A percentile compares a stretch with the other conserved stretches of the same genome.
phyloP scores from a whole-genome alignment of 2,113 vertebrate genomes.

The Clinocottus analis region DNA sequence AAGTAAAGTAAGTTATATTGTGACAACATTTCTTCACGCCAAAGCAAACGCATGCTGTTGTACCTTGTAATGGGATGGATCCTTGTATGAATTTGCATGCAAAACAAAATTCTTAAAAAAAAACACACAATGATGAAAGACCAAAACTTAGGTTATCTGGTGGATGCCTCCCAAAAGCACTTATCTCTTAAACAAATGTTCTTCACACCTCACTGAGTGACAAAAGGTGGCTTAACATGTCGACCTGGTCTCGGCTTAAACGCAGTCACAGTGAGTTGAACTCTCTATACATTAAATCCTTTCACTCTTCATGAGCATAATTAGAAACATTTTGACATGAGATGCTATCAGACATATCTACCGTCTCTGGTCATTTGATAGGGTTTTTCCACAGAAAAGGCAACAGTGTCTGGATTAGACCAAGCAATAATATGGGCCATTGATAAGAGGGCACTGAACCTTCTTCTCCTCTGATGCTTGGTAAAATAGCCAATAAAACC shows the following conservation, averaged over 20 bases:
- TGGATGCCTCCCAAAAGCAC: neutral
- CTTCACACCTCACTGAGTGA: neutral
- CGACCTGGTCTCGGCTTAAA: neutral
- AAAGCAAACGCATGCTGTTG: slow-evolving; percentile 52
- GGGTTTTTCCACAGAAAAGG: neutral
- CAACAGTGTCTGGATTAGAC: neutral
- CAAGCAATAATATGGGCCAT: no score
- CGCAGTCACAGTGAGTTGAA: neutral
- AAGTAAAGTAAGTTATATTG: neutral
- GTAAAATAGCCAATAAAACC: neutral
- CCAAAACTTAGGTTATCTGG: neutral
- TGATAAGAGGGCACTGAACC: neutral
- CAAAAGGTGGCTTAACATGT: neutral
- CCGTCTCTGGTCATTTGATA: neutral
- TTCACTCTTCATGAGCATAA: neutral
- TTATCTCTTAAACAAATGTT: neutral
- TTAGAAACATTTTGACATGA: neutral
- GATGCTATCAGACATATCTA: neutral
- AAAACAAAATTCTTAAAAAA: slow-evolving; percentile 91
- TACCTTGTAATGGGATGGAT: slow-evolving; percentile 89
- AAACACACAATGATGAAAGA: slow-evolving; percentile 45
- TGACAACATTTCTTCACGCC: slow-evolving; percentile 26
- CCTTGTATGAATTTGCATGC: slow-evolving; percentile 88
- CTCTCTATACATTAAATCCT: neutral
- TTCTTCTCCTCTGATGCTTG: neutral